Conservation (phyloP, 2,113 vertebrate genomes). For the Hippopotamus amphibius region DNA sequence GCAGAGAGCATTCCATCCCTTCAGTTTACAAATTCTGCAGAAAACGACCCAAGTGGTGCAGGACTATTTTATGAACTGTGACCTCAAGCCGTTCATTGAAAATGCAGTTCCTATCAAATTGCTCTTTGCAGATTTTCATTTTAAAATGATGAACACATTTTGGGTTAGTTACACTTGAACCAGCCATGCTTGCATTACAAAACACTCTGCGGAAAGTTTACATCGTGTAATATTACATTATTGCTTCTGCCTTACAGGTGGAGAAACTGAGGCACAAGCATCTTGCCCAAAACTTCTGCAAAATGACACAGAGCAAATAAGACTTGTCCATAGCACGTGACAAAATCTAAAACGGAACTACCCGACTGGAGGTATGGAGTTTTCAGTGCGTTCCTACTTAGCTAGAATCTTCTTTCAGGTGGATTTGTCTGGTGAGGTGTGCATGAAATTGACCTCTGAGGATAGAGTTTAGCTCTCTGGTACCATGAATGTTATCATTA, state of each 20-base stretch:
- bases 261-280: background rate
- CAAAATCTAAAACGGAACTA: background rate
- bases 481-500: background rate
- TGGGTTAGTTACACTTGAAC: constrained; percentile 79
- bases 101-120: constrained; percentile 87
- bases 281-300: constrained; percentile 33
- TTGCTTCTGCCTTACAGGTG: background rate
- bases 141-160: constrained; percentile 78
- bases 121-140: constrained; percentile 85
- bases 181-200: constrained; percentile 73
- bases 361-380: background rate
- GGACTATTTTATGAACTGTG: constrained; percentile 83
- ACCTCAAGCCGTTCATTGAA: constrained; percentile 85
- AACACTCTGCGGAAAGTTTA: constrained; percentile 45
- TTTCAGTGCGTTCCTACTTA: background rate
- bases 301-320: background rate
- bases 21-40: constrained; percentile 87
- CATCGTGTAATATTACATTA: background rate
- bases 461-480: background rate
- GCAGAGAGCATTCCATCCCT: constrained; percentile 84
- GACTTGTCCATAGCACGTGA: background rate
- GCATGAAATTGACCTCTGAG: constrained; percentile 8
- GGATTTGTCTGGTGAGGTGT: background rate
- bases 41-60: constrained; percentile 83
- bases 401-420: background rate